A percentile compares a stretch with the other conserved stretches of the same genome.
phyloP scores from a whole-genome alignment of 1,140 invertebrate genomes.

The Aphelenchoides fujianensis region DNA sequence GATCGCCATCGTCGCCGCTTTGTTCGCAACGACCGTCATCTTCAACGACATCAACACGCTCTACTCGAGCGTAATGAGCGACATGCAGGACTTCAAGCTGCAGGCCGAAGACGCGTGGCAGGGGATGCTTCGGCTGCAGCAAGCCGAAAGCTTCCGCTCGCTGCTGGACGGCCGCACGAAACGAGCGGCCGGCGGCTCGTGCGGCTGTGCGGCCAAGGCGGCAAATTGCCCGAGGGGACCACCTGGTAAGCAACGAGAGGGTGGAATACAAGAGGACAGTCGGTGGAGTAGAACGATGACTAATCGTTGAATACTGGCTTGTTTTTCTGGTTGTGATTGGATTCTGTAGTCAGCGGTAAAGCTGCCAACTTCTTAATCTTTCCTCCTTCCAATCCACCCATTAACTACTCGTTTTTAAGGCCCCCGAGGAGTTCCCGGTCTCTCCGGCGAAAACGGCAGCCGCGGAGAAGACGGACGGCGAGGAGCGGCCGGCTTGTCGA shows the following conservation, averaged over 20 bases:
- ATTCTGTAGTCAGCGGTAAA: not conserved
- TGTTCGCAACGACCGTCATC: slow-evolving; percentile 21
- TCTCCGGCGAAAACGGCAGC: slow-evolving; percentile 25
- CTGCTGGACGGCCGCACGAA: slow-evolving; percentile 21
- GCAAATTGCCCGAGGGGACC: slow-evolving; percentile 33
- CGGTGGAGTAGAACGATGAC: not conserved
- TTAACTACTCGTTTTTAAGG: not conserved
- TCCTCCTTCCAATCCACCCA: not conserved
- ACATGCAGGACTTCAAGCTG: slow-evolving; percentile 37
- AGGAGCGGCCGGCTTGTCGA: slow-evolving; percentile 18
- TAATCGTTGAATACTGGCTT: not conserved
- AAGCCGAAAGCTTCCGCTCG: not conserved
- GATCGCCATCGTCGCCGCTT: slow-evolving; percentile 22
- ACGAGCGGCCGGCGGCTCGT: slow-evolving; percentile 34
- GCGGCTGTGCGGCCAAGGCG: slow-evolving; percentile 25
- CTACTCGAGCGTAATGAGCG: slow-evolving; percentile 25
- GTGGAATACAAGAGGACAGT: not conserved
- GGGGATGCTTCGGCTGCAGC: slow-evolving; percentile 21
- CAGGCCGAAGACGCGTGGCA: slow-evolving; percentile 36
- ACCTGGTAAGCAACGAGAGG: slow-evolving; percentile 28
- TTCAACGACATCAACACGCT: slow-evolving; percentile 34
- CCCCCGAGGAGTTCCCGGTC: slow-evolving; percentile 17
- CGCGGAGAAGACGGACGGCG: slow-evolving; percentile 19
- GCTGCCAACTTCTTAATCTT: not conserved
- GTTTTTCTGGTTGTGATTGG: not conserved